These are phyloP conservation scores for Calameuta pallipes DNA, from an alignment of 2,888 invertebrate genomes.

Conservation along the genomic window DNA sequence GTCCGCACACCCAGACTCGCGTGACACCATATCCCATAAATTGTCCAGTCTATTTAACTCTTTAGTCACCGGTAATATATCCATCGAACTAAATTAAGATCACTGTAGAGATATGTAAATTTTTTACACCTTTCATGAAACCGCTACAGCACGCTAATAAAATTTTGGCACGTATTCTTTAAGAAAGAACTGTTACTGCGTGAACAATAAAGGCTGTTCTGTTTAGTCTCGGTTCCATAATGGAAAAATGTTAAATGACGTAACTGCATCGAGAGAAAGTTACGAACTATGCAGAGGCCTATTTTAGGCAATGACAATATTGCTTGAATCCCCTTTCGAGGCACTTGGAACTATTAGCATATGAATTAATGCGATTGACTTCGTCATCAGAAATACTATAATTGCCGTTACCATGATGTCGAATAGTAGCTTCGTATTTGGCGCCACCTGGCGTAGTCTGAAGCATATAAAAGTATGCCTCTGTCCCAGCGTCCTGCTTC, in stretches of 20 bases:
- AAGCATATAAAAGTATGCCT: constrained; percentile 76
- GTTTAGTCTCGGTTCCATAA: neutral
- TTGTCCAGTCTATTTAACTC: no score
- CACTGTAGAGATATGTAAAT: neutral
- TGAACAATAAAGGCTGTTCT: neutral
- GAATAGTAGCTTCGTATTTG: constrained; percentile 78
- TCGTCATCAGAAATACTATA: constrained; percentile 55
- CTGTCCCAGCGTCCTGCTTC: constrained; percentile 57
- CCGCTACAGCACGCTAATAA: neutral
- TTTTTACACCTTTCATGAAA: neutral
- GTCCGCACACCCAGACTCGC: no score
- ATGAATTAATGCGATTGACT: constrained; percentile 57
- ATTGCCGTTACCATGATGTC: constrained; percentile 51
- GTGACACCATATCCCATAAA: no score
- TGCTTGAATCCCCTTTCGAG: constrained; percentile 55
- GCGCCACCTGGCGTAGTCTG: constrained; percentile 76
- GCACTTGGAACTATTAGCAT: constrained; percentile 52
- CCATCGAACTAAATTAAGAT: neutral
- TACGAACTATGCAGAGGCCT: neutral
- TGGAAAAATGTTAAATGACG: neutral
- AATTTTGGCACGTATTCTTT: neutral
- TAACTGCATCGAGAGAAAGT: neutral
- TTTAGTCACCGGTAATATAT: neutral
- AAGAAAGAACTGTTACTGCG: neutral
- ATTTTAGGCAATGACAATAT: constrained; percentile 55